Conservation (phyloP, 2,888 invertebrate species). For the Oxytorus armatus region DNA sequence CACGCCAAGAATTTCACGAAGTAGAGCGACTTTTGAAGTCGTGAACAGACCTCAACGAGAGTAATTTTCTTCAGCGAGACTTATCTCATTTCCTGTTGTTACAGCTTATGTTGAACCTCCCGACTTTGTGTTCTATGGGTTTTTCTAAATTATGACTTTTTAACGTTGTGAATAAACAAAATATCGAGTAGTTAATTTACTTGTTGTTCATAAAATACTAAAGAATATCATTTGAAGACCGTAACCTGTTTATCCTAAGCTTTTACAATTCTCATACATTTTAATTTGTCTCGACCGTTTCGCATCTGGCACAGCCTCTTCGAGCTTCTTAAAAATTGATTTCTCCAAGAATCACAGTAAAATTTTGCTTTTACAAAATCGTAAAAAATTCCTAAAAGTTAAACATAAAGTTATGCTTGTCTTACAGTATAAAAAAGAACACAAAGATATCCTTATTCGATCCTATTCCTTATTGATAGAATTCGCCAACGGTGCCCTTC, state of each 20-base stretch:
- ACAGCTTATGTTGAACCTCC: slow-evolving; percentile 11
- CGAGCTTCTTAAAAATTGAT: not conserved
- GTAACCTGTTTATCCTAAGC: not conserved
- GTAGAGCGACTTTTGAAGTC: slow-evolving; percentile 41
- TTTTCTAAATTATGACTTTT: too few relatives aligned
- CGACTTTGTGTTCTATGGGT: not conserved
- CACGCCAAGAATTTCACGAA: slow-evolving; percentile 47
- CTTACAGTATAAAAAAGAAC: too few relatives aligned
- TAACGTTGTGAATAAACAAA: too few relatives aligned
- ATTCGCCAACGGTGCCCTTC: slow-evolving; percentile 22
- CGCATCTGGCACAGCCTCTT: not conserved
- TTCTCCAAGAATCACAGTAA: not conserved
- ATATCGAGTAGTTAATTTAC: not conserved
- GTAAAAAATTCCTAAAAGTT: too few relatives aligned
- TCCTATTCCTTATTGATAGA: slow-evolving; percentile 10
- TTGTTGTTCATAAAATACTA: not conserved
- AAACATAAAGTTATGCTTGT: too few relatives aligned
- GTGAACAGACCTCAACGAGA: slow-evolving; percentile 18
- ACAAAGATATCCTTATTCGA: not conserved
- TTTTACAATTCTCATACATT: not conserved
- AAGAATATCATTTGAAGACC: not conserved
- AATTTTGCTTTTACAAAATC: not conserved
- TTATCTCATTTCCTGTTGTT: slow-evolving; percentile 42
- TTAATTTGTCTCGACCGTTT: not conserved
- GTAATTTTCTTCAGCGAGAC: slow-evolving; percentile 21